These are phyloP conservation scores for Argynnis bischoffii DNA, from an alignment of 2,888 invertebrate genomes.

Conservation along the genomic window DNA sequence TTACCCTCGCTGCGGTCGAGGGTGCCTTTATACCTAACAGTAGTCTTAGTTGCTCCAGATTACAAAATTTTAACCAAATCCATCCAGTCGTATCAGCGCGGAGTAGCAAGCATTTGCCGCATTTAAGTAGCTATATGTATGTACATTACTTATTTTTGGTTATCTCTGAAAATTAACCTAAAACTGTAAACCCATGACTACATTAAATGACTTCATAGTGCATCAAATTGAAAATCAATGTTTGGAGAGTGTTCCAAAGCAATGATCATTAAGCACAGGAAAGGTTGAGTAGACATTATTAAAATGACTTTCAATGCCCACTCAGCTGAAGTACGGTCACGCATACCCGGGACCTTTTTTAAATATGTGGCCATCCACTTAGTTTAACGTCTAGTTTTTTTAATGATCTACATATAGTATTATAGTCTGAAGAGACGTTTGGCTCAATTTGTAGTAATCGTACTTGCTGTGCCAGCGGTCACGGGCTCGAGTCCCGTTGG, in stretches of 20 bases:
- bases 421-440: background rate
- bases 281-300: conserved; percentile 51
- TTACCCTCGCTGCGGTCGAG: too few species aligned
- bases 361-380: conserved; percentile 34
- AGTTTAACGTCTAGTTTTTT: conserved; percentile 22
- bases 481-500: too few species aligned
- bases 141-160: background rate
- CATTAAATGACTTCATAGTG: background rate
- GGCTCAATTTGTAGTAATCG: too few species aligned
- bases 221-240: conserved; percentile 19
- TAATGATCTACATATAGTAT: conserved; percentile 11
- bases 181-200: background rate
- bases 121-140: too few species aligned
- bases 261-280: conserved; percentile 28
- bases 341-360: conserved; percentile 24
- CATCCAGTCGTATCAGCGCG: too few species aligned
- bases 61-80: too few species aligned
- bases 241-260: conserved; percentile 17
- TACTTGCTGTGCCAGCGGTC: too few species aligned
- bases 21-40: too few species aligned
- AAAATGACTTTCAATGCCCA: conserved; percentile 57
- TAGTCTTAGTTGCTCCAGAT: too few species aligned
- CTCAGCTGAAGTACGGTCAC: conserved; percentile 56
- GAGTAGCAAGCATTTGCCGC: too few species aligned
- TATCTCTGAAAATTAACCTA: background rate